A percentile compares a stretch with the other conserved stretches of the same genome.
These are phyloP conservation scores for Notodonta dromedarius DNA, from an alignment of 2,888 invertebrate species.

Conservation along the genomic window DNA sequence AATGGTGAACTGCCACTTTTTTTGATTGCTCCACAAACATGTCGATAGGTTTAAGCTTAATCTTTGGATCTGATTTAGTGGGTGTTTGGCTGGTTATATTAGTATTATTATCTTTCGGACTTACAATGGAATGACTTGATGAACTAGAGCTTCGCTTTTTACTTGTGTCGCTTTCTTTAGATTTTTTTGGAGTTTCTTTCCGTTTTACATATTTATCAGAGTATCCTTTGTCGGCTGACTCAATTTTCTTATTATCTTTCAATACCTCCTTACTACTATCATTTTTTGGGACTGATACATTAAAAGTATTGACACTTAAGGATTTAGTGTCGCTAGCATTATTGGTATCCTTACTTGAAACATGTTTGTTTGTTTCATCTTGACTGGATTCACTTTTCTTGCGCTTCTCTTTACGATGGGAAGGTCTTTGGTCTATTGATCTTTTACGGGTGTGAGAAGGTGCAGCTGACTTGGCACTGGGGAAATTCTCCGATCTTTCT, in stretches of 20 bases:
- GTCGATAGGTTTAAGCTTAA: constrained; percentile 68
- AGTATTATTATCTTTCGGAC: constrained; percentile 54
- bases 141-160: constrained; percentile 56
- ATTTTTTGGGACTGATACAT: constrained; percentile 54
- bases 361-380: constrained; percentile 44
- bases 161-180: constrained; percentile 44
- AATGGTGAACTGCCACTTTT: constrained; percentile 56
- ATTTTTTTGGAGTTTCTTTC: constrained; percentile 60
- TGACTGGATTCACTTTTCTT: constrained; percentile 65
- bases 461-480: constrained; percentile 39
- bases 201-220: constrained; percentile 75
- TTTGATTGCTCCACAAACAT: constrained; percentile 69
- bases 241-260: constrained; percentile 52
- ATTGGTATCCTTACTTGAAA: constrained; percentile 45
- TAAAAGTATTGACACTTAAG: constrained; percentile 41
- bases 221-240: constrained; percentile 54
- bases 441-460: constrained; percentile 65
- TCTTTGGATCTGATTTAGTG: constrained; percentile 59
- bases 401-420: constrained; percentile 78
- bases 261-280: constrained; percentile 41
- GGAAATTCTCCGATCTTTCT: constrained; percentile 40
- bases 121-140: constrained; percentile 60
- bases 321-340: constrained; percentile 50
- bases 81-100: constrained; percentile 41
- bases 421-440: constrained; percentile 69